Evolutionary conservation across 2,888 invertebrate species (phyloP).

Genomic region (Lathronympha strigana): DNA sequence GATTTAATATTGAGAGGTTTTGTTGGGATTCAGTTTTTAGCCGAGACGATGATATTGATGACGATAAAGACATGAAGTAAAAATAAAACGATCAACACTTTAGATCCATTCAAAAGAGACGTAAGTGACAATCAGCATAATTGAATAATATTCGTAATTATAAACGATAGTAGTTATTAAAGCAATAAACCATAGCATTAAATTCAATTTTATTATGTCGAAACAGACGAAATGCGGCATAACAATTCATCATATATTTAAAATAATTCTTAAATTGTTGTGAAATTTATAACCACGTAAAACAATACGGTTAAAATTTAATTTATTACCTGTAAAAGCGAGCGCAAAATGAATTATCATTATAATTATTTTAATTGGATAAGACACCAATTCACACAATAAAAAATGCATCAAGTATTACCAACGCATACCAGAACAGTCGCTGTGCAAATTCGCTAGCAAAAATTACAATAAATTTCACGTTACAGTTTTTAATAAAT

Average conservation of each 20-base stretch:
- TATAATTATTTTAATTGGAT: constrained; percentile 40
- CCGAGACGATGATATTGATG: constrained; percentile 3
- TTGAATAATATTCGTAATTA: too few relatives aligned
- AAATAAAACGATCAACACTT: too few relatives aligned
- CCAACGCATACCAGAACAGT: constrained; percentile 45
- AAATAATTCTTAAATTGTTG: constrained; percentile 26
- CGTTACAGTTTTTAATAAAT: too few relatives aligned
- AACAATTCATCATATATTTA: constrained; percentile 28
- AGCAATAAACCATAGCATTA: not conserved
- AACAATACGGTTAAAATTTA: constrained; percentile 37
- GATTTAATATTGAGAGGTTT: too few relatives aligned
- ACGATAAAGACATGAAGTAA: too few relatives aligned
- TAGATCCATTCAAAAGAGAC: not conserved
- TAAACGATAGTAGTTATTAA: not conserved
- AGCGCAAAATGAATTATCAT: constrained; percentile 40
- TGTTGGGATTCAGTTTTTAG: too few relatives aligned
- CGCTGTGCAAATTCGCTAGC: constrained; percentile 66
- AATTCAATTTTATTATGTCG: not conserved
- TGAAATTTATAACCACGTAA: constrained; percentile 38
- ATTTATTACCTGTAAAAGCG: constrained; percentile 32
- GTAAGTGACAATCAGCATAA: constrained; percentile 6
- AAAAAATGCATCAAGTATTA: constrained; percentile 18
- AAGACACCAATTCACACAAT: constrained; percentile 33
- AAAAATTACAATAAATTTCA: constrained; percentile 16
- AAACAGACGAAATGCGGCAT: constrained; percentile 11